Evolutionary conservation across 2,113 vertebrate genomes (phyloP), one percentile per base, ranked within the genome.

Genomic region (Rhegmatorhina hoffmannsi): DNA sequence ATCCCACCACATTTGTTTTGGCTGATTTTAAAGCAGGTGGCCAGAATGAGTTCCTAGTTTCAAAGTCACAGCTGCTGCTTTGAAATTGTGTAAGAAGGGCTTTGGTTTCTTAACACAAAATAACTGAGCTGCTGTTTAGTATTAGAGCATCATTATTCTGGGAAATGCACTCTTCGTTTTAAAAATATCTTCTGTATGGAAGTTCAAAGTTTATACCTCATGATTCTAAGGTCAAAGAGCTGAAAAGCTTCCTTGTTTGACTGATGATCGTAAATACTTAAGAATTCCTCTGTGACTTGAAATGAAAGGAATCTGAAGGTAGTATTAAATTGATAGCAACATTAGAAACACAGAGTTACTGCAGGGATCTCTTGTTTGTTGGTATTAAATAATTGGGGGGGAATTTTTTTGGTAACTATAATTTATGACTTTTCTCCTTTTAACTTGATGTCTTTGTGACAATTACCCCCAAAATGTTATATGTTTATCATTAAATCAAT

Each of bases 71-170:
- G 95, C 96, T 95, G 96, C 95, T 90, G 95, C 96, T 97, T 96
- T 97, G 96, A 96, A 95, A 96, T 78, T 78, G 94, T 97, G 96
- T 97, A 97, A 95, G 96, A 96, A 96, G 94, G 92, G 88, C 94
- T 96, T 96, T 95, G 90, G 94, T 97, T 96, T 97, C 96, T 93
- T 95, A 82, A 94, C 80, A 84, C 92, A 95, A 84, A 96, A 94
- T 96, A 95, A 82, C 94, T 92, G 90, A 96, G 96, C 96, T 97
- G 95, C 94, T 96, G 83, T 92, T 96, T 96, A 83, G 92, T 92
- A 97, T 96, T 96, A 97, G 88, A 93, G 73, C 93, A 97, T 95
- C 90, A 89, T 96, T 94, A 96, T 97, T 95, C 93, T 95, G 95
- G 94, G 94, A 95, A 96, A 84, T 93, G 82, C 38, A 20, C 73